Evolutionary conservation across 92 coral and sea anemone genomes (phyloP).

Genomic region (Siderastrea siderea): DNA sequence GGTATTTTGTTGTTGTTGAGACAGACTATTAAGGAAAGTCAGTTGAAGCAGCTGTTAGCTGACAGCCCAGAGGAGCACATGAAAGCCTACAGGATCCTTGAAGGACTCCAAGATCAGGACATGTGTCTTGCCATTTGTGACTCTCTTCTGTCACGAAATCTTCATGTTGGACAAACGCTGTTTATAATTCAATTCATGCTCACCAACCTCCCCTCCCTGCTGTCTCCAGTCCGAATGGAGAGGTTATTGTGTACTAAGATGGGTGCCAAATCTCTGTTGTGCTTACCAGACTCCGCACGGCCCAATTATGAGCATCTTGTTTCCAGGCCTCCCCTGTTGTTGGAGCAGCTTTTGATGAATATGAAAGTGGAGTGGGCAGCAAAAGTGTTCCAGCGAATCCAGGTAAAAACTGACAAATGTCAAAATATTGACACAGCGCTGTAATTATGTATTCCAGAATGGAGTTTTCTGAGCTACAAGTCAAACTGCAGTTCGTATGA

Average conservation of each 20-base stretch:
- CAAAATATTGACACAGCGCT: neutral
- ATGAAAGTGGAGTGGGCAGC: slow-evolving; percentile 99
- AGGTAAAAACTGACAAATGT: slow-evolving; percentile 41
- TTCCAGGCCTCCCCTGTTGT: slow-evolving; percentile 88
- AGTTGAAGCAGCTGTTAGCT: slow-evolving; percentile 79
- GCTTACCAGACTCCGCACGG: slow-evolving; percentile 89
- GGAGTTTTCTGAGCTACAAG: no score
- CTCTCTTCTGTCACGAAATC: slow-evolving; percentile 85
- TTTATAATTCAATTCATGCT: slow-evolving; percentile 96
- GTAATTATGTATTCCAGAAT: neutral
- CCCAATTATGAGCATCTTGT: slow-evolving; percentile 90
- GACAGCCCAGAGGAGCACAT: slow-evolving; percentile 92
- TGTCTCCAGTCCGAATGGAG: slow-evolving; percentile 87
- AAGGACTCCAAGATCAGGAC: slow-evolving; percentile 85
- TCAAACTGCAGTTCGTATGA: no score
- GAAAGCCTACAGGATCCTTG: slow-evolving; percentile 92
- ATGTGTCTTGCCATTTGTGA: slow-evolving; percentile 86
- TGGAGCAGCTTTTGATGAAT: slow-evolving; percentile 98
- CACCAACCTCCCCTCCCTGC: slow-evolving; percentile 78
- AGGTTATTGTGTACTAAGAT: slow-evolving; percentile 88
- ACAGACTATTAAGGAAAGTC: slow-evolving; percentile 88
- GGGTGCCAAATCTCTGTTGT: slow-evolving; percentile 95
- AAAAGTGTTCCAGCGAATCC: slow-evolving; percentile 86
- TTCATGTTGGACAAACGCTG: slow-evolving; percentile 88
- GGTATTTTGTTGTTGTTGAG: neutral